phyloP scores from a whole-genome alignment of 2,113 vertebrate genomes.

The Ploceus nigricollis region DNA sequence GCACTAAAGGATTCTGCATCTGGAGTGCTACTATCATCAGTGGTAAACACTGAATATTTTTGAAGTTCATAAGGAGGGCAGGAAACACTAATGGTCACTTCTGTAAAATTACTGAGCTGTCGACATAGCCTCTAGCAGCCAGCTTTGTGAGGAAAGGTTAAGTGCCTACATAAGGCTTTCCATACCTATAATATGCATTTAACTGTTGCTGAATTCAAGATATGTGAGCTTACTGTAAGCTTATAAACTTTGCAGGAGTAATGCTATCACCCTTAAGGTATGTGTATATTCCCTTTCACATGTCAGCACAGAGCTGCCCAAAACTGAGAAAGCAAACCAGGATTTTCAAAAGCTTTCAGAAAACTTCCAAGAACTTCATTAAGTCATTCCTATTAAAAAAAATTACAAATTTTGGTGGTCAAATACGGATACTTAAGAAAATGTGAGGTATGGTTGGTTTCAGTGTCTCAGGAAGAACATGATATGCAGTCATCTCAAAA shows the following conservation, averaged over 20 bases:
- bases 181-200: background rate
- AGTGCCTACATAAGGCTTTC: background rate
- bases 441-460: background rate
- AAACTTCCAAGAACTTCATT: background rate
- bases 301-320: background rate
- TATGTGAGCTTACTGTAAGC: background rate
- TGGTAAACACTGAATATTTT: slow-evolving; percentile 29
- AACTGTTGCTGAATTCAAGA: background rate
- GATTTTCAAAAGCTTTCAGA: background rate
- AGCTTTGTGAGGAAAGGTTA: background rate
- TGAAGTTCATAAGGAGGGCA: slow-evolving; percentile 28
- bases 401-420: background rate
- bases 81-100: slow-evolving; percentile 16
- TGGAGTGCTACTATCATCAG: background rate
- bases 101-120: slow-evolving; percentile 1
- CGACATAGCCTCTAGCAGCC: background rate
- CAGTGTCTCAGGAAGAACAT: background rate
- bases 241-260: background rate
- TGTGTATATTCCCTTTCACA: background rate
- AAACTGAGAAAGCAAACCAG: background rate
- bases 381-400: background rate
- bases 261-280: background rate
- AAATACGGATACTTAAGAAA: background rate
- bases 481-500: background rate
- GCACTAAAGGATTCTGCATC: background rate